Evolutionary conservation across 2,888 invertebrate genomes (phyloP), one percentile per base, ranked within the genome.

Genomic region (Micropterix aruncella): DNA sequence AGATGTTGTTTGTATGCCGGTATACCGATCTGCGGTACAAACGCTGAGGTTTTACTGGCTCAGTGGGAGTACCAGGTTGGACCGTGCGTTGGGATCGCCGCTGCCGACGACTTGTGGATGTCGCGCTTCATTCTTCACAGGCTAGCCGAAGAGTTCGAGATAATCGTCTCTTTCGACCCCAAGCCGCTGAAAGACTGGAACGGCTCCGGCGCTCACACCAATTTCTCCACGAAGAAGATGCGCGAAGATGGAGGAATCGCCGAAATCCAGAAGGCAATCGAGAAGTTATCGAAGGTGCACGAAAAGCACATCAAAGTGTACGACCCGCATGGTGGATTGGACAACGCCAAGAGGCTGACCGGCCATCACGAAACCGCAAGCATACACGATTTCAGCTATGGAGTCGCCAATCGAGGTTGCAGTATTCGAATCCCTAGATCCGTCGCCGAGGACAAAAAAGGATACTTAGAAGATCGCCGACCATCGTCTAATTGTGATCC

Each of bases 401-500:
- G 89, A 44, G 92, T 95, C 5, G 96, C 95, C 38, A 92, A 93
- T 66, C 86, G 95, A 52, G 92, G 88, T 41, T 87, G 87, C 64
- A 93, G 92, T 62, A 89, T 97, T 63, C 82, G 97, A 52, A 95
- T 96, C 61, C 95, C 95, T 3, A 79, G 94, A 16, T 79, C 80
- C 14, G 91, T 91, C 19, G 90, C 90, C 27, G 91, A 91, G 55
- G 88, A 91, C 5, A 87, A 88, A 62, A 85, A 84, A 60, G 95
- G 95, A n/a, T 96, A 96, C 61, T 71, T 96, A 53, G 96, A 96
- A 65, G 96, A 96, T 69, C 77, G 96, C 51, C 77, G 96, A 56
- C 93, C 93, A 16, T 80, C 91, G 42, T 90, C 90, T 53, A 93
- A 93, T 65, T 91, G 91, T 69, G 93, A 93, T 66, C 92, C 93